phyloP scores from a whole-genome alignment of 1,140 invertebrate species.

The Drosophila elegans region DNA sequence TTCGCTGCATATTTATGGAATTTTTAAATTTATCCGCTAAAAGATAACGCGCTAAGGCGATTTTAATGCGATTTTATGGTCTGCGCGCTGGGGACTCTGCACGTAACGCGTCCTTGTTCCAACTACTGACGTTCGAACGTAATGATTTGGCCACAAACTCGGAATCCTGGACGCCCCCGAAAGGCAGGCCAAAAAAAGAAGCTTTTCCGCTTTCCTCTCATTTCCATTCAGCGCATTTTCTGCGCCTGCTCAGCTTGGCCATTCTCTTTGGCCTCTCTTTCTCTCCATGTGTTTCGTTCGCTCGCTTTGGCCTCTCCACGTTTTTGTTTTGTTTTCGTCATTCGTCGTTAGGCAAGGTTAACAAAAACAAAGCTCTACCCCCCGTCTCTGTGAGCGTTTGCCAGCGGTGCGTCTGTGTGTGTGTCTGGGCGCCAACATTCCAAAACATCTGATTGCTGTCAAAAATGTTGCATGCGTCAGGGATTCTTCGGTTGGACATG shows the following conservation, averaged over 20 bases:
- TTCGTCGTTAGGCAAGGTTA: slow-evolving; percentile 76
- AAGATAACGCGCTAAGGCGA: slow-evolving; percentile 25
- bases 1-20: slow-evolving; percentile 11
- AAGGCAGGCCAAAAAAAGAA: slow-evolving; percentile 43
- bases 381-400: slow-evolving; percentile 8
- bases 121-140: slow-evolving; percentile 74
- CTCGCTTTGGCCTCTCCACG: slow-evolving; percentile 31
- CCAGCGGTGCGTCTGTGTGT: slow-evolving; percentile 1
- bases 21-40: slow-evolving; percentile 21
- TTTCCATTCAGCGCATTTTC: slow-evolving; percentile 47
- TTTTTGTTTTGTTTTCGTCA: slow-evolving; percentile 77
- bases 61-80: slow-evolving; percentile 37
- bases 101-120: slow-evolving; percentile 81
- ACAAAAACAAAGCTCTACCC: slow-evolving; percentile 64
- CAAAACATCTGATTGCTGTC: slow-evolving; percentile 81
- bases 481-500: slow-evolving; percentile 55
- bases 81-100: slow-evolving; percentile 66
- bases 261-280: slow-evolving; percentile 21
- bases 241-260: slow-evolving; percentile 16
- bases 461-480: slow-evolving; percentile 48
- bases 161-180: slow-evolving; percentile 73
- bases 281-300: slow-evolving; percentile 32
- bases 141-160: slow-evolving; percentile 65
- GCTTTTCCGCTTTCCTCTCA: slow-evolving; percentile 40
- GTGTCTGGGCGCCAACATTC: slow-evolving; percentile 67